Evolutionary conservation across 2,113 vertebrate genomes (phyloP), one percentile per base, ranked within the genome.

Genomic region (Passer montanus): DNA sequence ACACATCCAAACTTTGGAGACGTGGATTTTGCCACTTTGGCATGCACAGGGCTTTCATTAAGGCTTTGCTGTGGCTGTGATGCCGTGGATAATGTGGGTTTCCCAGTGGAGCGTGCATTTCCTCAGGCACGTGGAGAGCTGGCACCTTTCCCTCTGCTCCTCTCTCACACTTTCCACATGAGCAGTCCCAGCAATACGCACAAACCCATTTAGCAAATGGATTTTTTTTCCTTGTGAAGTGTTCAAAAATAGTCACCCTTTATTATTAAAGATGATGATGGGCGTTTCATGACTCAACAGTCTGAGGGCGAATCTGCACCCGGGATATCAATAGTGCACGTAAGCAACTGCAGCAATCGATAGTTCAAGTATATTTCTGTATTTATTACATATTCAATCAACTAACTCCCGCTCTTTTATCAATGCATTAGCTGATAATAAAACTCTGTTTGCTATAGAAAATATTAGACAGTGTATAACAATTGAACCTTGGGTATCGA

Each of bases 151-250:
- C 84, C 78, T 69, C 73, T 37, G 75, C 22, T 56, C 82, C 63
- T 67, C 86, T 92, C 91, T 84, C 63, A 35, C 66, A 3, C 49
- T 80, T 84, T 90, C 89, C 93, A 76, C 63, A 39, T 22, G 70
- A 95, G 81, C 24, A 70, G 46, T 4, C 82, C 92, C 67, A 55
- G 92, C 64, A 68, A 77, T 22, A 69, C 1, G 1, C 88, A 50
- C 72, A 84, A 50, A 59, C 70, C 85, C 95, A 92, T 93, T 96
- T 94, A 97, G 94, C 93, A 92, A 79, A 94, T 94, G 85, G 90
- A 94, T 20, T 33, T 55, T 31, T 94, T 93, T 85, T 52, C 7
- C 76, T 63, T 4, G 63, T 58, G 44, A 92, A 88, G 72, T 75
- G 85, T 24, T 96, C 87, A 94, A 50, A 94, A 96, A 92, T 26